A percentile compares a stretch with the other conserved stretches of the same genome.
Evolutionary conservation across 2,797 vertebrate species (phyloP).

Genomic region (Morelia viridis): DNA sequence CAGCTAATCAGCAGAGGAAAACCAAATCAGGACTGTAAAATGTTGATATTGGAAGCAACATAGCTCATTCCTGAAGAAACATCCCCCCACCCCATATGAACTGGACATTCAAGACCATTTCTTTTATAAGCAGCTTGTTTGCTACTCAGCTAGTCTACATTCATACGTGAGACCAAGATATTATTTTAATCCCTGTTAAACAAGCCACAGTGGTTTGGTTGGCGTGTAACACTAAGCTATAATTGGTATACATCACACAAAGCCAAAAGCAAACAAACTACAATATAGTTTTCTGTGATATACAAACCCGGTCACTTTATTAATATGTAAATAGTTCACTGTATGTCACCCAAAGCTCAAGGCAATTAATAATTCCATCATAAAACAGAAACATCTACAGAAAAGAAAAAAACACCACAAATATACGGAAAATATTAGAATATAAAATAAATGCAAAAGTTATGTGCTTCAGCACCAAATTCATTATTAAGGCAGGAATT

Average conservation of each 20-base stretch:
- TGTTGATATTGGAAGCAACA: background rate
- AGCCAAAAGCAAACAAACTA: background rate
- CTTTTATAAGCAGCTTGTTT: background rate
- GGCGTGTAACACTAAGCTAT: no score
- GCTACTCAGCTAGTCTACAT: background rate
- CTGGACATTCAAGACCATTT: background rate
- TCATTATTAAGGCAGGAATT: background rate
- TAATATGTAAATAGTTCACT: background rate
- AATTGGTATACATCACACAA: background rate
- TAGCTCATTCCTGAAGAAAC: background rate
- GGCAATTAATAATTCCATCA: background rate
- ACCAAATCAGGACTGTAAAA: background rate
- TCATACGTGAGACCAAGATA: background rate
- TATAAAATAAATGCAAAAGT: background rate
- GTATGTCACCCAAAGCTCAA: background rate
- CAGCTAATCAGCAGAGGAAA: background rate
- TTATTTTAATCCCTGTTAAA: background rate
- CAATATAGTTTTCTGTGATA: background rate
- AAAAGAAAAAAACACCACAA: background rate
- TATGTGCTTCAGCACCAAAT: background rate
- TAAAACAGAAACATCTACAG: background rate
- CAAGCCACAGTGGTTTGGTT: background rate
- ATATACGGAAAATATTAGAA: background rate
- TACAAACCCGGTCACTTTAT: background rate
- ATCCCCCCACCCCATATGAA: background rate